Base-by-base conservation (phyloP, 2,113 vertebrate genomes). In the Anseranas semipalmata region DNA sequence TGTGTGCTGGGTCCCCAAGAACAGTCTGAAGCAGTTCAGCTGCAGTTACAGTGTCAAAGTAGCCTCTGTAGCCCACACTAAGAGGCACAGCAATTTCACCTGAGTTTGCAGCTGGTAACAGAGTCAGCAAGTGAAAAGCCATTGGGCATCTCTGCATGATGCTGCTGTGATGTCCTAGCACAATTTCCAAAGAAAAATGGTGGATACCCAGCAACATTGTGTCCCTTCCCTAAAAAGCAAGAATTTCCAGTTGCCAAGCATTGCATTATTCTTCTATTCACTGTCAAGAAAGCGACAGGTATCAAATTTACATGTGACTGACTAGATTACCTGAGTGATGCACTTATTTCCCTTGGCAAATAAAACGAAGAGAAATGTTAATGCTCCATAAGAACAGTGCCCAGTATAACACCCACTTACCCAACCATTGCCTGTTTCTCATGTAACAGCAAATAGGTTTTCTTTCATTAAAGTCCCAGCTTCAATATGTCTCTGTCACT, bases 61-160 rank as follows among this genome's bases (percentile, higher is more conserved):
- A 81, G 30, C 7, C 86, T 45, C 60, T 62, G 39, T 48, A 88
- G 68, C 21, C 46, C 58, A 13, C 6, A 6, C 7, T 32, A 20
- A 55, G 48, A 81, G 30, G 27, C 10, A 24, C 4, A 4, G 58
- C n/a, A 89, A 70, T 56, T 43, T 55, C 46, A 18, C 59, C 46
- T 71, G 50, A 81, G 22, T 70, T 80, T 73, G 27, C 48, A 65
- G 52, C 9, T 19, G n/a, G 46, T 46, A 52, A 6, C 12, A 28
- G 52, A 81, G 17, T 15, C 37, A 84, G 22, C 19, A 84, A 91
- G 30, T 19, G 22, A 63, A 84, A 89, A 72, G 48, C 21, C 1
- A 2, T 6, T 46, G 52, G 22, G 3, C 21, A 4, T 68, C 58
- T 75, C 76, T 73, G 21, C 43, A 53, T 0, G 0, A 52, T 19